These are phyloP conservation scores for Eriosoma lanigerum DNA, from an alignment of 1,140 invertebrate genomes.

Conservation along the genomic window DNA sequence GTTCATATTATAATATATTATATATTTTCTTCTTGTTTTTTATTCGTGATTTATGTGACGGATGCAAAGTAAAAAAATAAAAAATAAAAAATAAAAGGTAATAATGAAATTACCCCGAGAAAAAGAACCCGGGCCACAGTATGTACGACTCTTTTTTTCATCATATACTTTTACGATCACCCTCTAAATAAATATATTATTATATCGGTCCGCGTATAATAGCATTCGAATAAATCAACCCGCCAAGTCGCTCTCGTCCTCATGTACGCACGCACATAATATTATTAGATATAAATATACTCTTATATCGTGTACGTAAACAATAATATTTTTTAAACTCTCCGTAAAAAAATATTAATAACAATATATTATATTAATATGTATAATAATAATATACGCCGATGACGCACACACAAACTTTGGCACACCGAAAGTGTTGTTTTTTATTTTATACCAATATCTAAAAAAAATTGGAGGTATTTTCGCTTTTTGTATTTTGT, in stretches of 20 bases:
- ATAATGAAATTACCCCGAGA: slow-evolving; percentile 45
- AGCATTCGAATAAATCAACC: slow-evolving; percentile 47
- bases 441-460: not conserved
- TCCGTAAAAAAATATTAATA: not conserved
- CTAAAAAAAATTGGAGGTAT: not conserved
- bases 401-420: not conserved
- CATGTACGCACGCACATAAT: too few species aligned
- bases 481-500: slow-evolving; percentile 39
- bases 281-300: too few species aligned
- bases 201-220: slow-evolving; percentile 24
- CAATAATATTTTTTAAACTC: not conserved
- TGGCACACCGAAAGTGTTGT: not conserved
- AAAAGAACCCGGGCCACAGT: not conserved
- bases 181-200: slow-evolving; percentile 10
- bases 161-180: slow-evolving; percentile 32
- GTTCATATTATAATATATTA: not conserved
- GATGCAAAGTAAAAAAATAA: slow-evolving; percentile 29
- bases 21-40: not conserved
- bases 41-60: slow-evolving; percentile 51
- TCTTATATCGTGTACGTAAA: not conserved
- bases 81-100: not conserved
- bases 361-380: too few species aligned
- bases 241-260: not conserved
- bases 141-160: not conserved
- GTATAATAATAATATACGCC: too few species aligned